Conservation (phyloP, 2,888 invertebrate species). For the Acleris literana region DNA sequence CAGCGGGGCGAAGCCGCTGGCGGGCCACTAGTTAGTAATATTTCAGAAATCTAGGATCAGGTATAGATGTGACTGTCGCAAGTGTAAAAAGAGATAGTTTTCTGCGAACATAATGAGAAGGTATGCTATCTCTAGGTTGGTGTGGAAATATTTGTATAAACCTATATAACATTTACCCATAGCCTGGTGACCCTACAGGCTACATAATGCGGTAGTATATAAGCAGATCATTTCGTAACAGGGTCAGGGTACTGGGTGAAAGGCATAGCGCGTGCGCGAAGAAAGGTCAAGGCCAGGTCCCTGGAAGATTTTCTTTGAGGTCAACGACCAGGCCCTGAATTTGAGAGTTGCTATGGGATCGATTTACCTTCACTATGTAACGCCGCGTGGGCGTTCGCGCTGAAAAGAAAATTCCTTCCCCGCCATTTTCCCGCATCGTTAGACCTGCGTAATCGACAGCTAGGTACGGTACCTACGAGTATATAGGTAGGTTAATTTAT, state of each 20-base stretch:
- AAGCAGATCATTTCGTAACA: conserved; percentile 67
- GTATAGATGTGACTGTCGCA: too few relatives aligned
- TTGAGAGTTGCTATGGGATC: conserved; percentile 71
- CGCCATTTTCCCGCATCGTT: conserved; percentile 1
- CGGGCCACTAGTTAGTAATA: too few relatives aligned
- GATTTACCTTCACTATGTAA: conserved; percentile 63
- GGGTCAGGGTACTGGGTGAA: conserved; percentile 78
- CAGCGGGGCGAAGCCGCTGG: too few relatives aligned
- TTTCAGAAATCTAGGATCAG: too few relatives aligned
- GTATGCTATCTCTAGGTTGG: too few relatives aligned
- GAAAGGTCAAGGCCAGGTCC: conserved; percentile 79
- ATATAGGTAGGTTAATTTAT: too few relatives aligned
- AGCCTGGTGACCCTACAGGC: conserved; percentile 37
- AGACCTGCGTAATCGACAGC: conserved; percentile 3
- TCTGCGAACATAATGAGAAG: too few relatives aligned
- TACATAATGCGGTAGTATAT: conserved; percentile 48
- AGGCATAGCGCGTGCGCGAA: conserved; percentile 76
- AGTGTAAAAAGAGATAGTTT: too few relatives aligned
- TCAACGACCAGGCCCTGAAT: conserved; percentile 72
- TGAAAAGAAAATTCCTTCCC: conserved; percentile 20
- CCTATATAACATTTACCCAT: not conserved
- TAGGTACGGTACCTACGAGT: too few relatives aligned
- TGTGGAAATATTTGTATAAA: conserved; percentile 8
- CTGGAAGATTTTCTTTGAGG: conserved; percentile 80
- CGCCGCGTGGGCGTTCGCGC: conserved; percentile 62